Conservation (phyloP, 2,888 invertebrate species). For the Clepsis dumicolana region DNA sequence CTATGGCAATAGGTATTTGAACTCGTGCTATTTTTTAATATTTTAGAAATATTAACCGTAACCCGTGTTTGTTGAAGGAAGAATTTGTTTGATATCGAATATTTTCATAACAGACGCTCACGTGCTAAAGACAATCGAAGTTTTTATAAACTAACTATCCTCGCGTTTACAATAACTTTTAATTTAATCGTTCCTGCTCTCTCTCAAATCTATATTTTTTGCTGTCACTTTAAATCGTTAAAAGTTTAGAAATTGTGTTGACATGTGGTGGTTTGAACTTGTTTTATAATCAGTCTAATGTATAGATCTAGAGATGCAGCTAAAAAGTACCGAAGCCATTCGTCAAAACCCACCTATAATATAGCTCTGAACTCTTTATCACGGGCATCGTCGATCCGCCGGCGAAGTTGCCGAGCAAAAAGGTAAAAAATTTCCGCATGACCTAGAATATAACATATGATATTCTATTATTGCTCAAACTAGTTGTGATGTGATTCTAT, state of each 20-base stretch:
- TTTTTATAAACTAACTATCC: background rate
- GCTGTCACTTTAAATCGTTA: background rate
- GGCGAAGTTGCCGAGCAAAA: slow-evolving; percentile 14
- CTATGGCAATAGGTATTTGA: background rate
- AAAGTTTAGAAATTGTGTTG: background rate
- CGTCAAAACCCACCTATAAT: slow-evolving; percentile 27
- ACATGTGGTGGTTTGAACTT: background rate
- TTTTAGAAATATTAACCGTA: background rate
- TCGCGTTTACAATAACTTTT: slow-evolving; percentile 1
- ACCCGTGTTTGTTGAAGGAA: background rate
- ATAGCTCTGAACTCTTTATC: slow-evolving; percentile 25
- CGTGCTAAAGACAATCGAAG: slow-evolving; percentile 6
- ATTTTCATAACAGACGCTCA: slow-evolving; percentile 3
- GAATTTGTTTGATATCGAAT: background rate
- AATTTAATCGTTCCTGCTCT: background rate
- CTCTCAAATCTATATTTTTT: background rate
- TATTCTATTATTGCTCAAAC: too few species aligned
- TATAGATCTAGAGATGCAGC: slow-evolving; percentile 17
- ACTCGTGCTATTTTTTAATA: background rate
- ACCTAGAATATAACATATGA: background rate
- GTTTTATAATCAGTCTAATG: slow-evolving; percentile 6
- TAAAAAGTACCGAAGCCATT: slow-evolving; percentile 1
- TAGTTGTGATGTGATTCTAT: too few species aligned
- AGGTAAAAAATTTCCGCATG: slow-evolving; percentile 19
- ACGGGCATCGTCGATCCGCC: slow-evolving; percentile 24